phyloP scores from a whole-genome alignment of 2,113 vertebrate genomes.

The Pteruthius melanotis region DNA sequence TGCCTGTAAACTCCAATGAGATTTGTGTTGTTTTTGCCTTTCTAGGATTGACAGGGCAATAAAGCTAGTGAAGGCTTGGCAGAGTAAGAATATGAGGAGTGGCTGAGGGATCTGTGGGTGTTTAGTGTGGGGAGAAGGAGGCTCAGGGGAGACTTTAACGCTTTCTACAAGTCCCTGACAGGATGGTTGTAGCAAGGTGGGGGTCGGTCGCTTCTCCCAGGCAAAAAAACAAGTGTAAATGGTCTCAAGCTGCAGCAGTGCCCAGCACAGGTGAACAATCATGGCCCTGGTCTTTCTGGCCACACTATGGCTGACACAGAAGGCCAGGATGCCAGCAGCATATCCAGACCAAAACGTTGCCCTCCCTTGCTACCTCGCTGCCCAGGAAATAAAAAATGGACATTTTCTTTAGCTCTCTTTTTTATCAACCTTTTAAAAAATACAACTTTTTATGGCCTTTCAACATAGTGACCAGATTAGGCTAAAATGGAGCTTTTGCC shows the following conservation, averaged over 20 bases:
- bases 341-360: accelerated
- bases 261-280: accelerated
- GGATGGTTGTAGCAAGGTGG: too few species aligned
- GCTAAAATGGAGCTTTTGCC: not conserved
- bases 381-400: not conserved
- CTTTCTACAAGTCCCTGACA: too few species aligned
- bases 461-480: too few species aligned
- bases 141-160: too few species aligned
- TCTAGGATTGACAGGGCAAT: not conserved
- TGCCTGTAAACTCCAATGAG: not conserved
- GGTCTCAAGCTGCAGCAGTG: too few species aligned
- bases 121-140: too few species aligned
- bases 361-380: too few species aligned
- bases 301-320: not conserved
- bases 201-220: too few species aligned
- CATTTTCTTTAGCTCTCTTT: not conserved
- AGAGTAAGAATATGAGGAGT: too few species aligned
- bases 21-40: not conserved
- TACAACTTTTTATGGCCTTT: not conserved
- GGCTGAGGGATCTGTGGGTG: too few species aligned
- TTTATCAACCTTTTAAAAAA: too few species aligned
- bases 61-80: not conserved
- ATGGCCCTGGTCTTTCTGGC: accelerated
- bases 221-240: too few species aligned
- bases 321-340: not conserved